Evolutionary conservation across 2,797 vertebrate genomes (phyloP), one percentile per base, ranked within the genome.

Genomic region (Odontamblyopus lacepedii): DNA sequence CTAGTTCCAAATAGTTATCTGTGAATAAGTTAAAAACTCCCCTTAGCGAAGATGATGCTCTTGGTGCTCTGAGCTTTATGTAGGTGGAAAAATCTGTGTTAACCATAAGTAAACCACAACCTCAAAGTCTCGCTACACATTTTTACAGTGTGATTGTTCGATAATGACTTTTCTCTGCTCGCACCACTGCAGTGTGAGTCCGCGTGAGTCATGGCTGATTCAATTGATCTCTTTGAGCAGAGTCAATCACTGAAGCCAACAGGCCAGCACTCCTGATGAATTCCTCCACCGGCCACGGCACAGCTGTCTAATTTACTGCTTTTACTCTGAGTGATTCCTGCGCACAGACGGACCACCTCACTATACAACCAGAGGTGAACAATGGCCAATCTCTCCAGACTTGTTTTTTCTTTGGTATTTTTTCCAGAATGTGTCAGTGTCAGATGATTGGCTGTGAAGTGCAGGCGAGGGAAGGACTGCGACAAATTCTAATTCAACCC

Each of bases 401-500:
- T 66, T 73, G 80, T 80, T 73, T 84, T 72, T 79, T 60, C 15
- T 30, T 63, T 26, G 55, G 71, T 32, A 19, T 65, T 57, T 32
- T 59, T 64, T 30, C 55, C 66, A 50, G 8, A 2, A 50, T 72
- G n/a, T 76, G 67, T 67, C 6, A 70, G 55, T 76, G 70, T 79
- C 70, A 64, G 73, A 80, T 70, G 60, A 78, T 83, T 53, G 55
- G 72, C 65, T 57, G 76, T 73, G 84, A 78, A 70, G 81, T 48
- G 56, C 78, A 67, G 63, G 72, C 15, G 23, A 44, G 66, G 64
- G 63, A 70, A 77, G 70, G 75, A 76, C 83, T 90, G 90, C 84
- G 88, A 90, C 89, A 91, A 86, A 92, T 92, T 91, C 80, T 81
- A 77, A 91, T 86, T 88, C 86, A 79, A 80, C 81, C 72, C 81